These are phyloP conservation scores for Vollenhovia emeryi DNA, from an alignment of 1,140 invertebrate species.

Conservation along the genomic window DNA sequence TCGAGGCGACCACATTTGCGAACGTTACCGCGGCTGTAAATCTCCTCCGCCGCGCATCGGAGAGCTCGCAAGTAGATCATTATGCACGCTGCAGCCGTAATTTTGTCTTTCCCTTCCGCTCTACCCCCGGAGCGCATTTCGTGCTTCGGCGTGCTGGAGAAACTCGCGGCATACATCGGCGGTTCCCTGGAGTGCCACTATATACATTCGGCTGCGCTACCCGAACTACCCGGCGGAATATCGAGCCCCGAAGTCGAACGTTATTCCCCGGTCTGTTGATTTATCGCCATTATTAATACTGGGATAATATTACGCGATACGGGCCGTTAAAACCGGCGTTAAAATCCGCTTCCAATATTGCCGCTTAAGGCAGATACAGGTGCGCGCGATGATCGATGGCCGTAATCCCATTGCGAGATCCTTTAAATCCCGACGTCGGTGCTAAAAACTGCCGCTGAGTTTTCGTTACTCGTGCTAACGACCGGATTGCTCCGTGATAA, in stretches of 20 bases:
- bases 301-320: slow-evolving; percentile 73
- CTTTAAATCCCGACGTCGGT: slow-evolving; percentile 66
- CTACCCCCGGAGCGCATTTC: slow-evolving; percentile 56
- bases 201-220: slow-evolving; percentile 64
- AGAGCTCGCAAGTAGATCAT: slow-evolving; percentile 75
- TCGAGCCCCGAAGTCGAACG: slow-evolving; percentile 69
- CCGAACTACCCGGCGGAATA: slow-evolving; percentile 71
- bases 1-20: slow-evolving; percentile 62
- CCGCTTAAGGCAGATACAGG: slow-evolving; percentile 74
- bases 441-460: slow-evolving; percentile 45
- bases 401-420: slow-evolving; percentile 71
- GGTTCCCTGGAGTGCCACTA: slow-evolving; percentile 67
- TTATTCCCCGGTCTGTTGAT: slow-evolving; percentile 71
- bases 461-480: slow-evolving; percentile 64
- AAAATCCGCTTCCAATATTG: slow-evolving; percentile 74
- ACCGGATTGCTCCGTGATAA: slow-evolving; percentile 60
- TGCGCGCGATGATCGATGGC: slow-evolving; percentile 72
- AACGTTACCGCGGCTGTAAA: slow-evolving; percentile 71
- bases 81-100: slow-evolving; percentile 75
- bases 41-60: slow-evolving; percentile 72
- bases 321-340: slow-evolving; percentile 73
- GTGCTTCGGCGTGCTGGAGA: slow-evolving; percentile 25
- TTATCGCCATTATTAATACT: slow-evolving; percentile 73
- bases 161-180: slow-evolving; percentile 40
- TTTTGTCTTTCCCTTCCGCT: slow-evolving; percentile 67